Base-by-base conservation (phyloP, 1,140 invertebrate genomes). In the Ips typographus region DNA sequence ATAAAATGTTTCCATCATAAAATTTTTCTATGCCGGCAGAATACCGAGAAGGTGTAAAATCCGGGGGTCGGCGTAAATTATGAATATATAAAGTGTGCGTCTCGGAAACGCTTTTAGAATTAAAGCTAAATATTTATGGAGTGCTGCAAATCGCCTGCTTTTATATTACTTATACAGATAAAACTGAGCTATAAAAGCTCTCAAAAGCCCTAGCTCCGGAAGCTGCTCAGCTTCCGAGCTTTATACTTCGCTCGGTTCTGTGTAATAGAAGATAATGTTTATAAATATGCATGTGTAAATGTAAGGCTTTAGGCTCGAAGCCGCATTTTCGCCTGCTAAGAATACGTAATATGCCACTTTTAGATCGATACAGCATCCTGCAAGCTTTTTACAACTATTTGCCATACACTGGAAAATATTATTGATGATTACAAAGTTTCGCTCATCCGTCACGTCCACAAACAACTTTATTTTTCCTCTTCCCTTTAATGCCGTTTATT, bases 161-260 rank as follows among this genome's bases (percentile, higher is more conserved):
- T 80, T 78, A 80, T 80, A 78, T 79, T 78, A 79, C 78, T 79
- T 79, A 79, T 77, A 80, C 78, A 78, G 78, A 71, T 80, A 80
- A 79, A 80, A 80, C 72, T 80, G 77, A 71, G 76, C 77, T 76
- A 78, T 79, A 78, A 79, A 80, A 79, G 78, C 78, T 78, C 77
- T 78, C 76, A 71, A 77, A 78, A 78, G 77, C 77, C 73, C 73
- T 40, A 67, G 64, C 47, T 59, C 73, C 77, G 77, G 76, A 80
- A 77, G 72, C 77, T 65, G 38, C 62, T 62, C 65, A 59, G 73
- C 70, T 71, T 66, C 63, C 73, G 75, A 75, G 75, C 78, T 77
- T 77, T 76, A 75, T 74, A 75, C 75, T 78, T 56, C 57, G 67
- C 74, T 77, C 76, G 73, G 72, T 71, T 72, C 78, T 77, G 58